A percentile compares a stretch with the other conserved stretches of the same genome.
Conservation (phyloP, 2,888 invertebrate genomes). For the Odiellus spinosus region DNA sequence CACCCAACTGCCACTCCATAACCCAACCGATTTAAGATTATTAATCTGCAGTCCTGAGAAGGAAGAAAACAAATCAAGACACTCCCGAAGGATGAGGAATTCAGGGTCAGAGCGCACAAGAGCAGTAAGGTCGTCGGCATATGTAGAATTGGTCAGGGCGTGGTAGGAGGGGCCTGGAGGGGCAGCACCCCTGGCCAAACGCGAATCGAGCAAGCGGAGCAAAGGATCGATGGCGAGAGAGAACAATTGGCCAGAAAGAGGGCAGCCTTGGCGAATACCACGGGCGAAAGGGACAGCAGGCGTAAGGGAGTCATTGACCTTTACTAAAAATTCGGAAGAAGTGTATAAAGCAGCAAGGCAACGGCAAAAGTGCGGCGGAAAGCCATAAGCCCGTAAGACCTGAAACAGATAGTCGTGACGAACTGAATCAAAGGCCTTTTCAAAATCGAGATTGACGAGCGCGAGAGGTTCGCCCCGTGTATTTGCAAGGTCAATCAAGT, state of each 20-base stretch:
- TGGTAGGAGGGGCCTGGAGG: slow-evolving; percentile 1
- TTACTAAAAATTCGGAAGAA: slow-evolving; percentile 16
- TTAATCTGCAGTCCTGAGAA: no score
- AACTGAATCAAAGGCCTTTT: slow-evolving; percentile 29
- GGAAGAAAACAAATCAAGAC: no score
- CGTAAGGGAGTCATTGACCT: slow-evolving; percentile 14
- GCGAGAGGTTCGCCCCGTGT: slow-evolving; percentile 8
- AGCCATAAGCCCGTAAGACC: not conserved
- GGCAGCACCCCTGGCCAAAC: no score
- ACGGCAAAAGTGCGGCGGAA: not conserved
- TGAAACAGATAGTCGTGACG: slow-evolving; percentile 21
- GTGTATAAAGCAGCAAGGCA: slow-evolving; percentile 17
- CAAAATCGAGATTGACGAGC: slow-evolving; percentile 28
- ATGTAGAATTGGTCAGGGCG: not conserved
- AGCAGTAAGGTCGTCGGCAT: slow-evolving; percentile 22
- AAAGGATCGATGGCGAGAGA: slow-evolving; percentile 25
- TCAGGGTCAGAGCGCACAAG: slow-evolving; percentile 5
- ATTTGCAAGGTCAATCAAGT: slow-evolving; percentile 9
- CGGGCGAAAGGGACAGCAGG: slow-evolving; percentile 15
- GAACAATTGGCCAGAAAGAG: slow-evolving; percentile 26
- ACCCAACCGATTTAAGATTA: no score
- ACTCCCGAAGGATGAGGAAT: slow-evolving; percentile 6
- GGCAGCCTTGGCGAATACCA: slow-evolving; percentile 27
- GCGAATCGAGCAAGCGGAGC: slow-evolving; percentile 1
- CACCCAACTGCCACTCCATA: no score